Percentiles rank a stretch among this genome's conserved stretches.
These are phyloP conservation scores for Diarsia dahlii DNA, from an alignment of 2,888 invertebrate genomes.

Conservation along the genomic window DNA sequence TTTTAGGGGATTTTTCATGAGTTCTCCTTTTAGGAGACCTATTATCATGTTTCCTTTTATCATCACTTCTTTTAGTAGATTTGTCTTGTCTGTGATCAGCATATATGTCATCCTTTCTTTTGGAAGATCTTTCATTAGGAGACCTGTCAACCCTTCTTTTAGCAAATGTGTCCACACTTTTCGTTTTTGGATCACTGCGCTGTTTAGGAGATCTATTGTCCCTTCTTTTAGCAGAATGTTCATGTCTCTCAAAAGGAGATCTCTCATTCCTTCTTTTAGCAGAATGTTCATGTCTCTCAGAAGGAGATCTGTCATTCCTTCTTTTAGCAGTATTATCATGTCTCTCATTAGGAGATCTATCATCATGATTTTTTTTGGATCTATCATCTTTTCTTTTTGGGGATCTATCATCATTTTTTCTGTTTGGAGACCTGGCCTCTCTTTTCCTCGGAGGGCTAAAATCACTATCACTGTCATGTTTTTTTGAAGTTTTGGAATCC, in stretches of 20 bases:
- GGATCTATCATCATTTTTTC: constrained; percentile 16
- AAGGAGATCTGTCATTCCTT: constrained; percentile 36
- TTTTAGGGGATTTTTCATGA: constrained; percentile 50
- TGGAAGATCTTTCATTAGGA: constrained; percentile 7
- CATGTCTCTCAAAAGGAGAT: neutral
- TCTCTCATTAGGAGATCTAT: constrained; percentile 23
- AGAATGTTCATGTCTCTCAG: constrained; percentile 1
- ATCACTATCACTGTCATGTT: constrained; percentile 79
- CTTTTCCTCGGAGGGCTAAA: constrained; percentile 80
- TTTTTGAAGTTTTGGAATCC: constrained; percentile 57
- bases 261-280: constrained; percentile 45
- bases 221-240: too few relatives aligned
- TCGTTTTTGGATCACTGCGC: constrained; percentile 13
- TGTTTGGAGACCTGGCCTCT: constrained; percentile 46
- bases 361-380: constrained; percentile 4
- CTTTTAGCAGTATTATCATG: constrained; percentile 28
- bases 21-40: constrained; percentile 48
- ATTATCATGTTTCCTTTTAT: constrained; percentile 40
- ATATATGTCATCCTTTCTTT: constrained; percentile 14
- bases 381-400: constrained; percentile 44
- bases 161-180: constrained; percentile 21
- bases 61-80: constrained; percentile 5
- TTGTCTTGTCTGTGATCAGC: constrained; percentile 1
- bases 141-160: constrained; percentile 17
- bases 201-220: neutral